Evolutionary conservation across 2,113 vertebrate genomes (phyloP).

Genomic region (Polyodon spathula): DNA sequence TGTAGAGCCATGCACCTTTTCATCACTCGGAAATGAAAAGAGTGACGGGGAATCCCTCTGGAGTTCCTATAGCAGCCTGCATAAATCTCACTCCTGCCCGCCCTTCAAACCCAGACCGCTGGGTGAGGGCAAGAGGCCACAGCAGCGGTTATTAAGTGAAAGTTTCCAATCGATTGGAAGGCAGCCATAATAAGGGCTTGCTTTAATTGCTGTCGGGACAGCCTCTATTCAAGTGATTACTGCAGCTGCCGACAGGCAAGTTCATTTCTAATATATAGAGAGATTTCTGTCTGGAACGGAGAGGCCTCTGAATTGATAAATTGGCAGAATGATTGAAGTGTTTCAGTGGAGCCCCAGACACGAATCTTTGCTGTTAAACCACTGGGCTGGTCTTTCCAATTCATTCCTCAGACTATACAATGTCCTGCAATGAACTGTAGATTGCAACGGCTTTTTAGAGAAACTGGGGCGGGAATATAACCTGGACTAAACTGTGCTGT

Average conservation of each 20-base stretch:
- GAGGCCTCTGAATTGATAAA: no score
- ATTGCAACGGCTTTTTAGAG: no score
- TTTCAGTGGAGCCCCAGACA: no score
- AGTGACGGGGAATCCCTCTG: conserved; percentile 49
- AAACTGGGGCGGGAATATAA: no score
- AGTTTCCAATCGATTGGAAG: conserved; percentile 60
- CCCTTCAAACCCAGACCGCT: conserved; percentile 44
- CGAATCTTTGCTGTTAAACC: no score
- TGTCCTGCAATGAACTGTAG: no score
- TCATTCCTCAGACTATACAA: no score
- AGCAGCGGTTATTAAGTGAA: conserved; percentile 64
- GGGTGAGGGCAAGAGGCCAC: conserved; percentile 60
- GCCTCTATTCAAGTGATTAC: conserved; percentile 62
- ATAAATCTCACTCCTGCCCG: conserved; percentile 49
- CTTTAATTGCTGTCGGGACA: conserved; percentile 62
- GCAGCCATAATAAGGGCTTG: conserved; percentile 57
- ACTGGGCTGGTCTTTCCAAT: no score
- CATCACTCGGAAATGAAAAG: conserved; percentile 42
- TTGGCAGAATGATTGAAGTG: no score
- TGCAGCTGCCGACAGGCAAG: conserved; percentile 45
- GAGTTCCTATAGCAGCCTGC: conserved; percentile 40
- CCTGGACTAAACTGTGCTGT: no score
- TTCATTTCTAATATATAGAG: no score
- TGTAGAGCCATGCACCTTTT: conserved; percentile 33
- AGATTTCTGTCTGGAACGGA: no score